These are phyloP conservation scores for Tachycineta bicolor DNA, from an alignment of 2,113 vertebrate species.

Conservation along the genomic window DNA sequence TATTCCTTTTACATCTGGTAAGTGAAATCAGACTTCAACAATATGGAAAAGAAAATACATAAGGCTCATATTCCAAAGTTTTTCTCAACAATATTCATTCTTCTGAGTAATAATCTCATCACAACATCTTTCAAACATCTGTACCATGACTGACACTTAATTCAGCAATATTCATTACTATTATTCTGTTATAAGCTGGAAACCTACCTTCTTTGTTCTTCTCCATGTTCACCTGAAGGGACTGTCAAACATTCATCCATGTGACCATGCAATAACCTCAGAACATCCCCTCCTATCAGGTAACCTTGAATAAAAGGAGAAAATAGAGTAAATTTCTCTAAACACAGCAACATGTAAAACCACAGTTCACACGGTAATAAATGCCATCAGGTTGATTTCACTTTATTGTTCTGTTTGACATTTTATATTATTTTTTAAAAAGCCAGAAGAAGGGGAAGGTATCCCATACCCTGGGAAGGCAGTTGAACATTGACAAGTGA, in stretches of 20 bases:
- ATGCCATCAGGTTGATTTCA: not conserved
- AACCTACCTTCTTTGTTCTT: slow-evolving; percentile 91
- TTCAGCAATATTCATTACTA: not conserved
- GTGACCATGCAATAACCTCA: slow-evolving; percentile 92
- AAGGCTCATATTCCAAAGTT: not conserved
- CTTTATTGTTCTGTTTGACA: not conserved
- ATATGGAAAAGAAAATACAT: not conserved
- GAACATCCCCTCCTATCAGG: slow-evolving; percentile 93
- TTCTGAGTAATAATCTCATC: not conserved
- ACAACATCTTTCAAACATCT: not conserved
- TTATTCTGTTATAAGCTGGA: not conserved
- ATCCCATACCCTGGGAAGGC: not conserved
- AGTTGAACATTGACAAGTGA: not conserved
- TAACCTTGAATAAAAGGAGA: slow-evolving; percentile 79
- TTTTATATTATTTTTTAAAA: not conserved
- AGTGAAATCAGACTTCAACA: not conserved
- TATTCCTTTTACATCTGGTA: not conserved
- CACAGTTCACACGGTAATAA: not conserved
- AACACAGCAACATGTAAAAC: rapidly evolving
- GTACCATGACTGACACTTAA: not conserved
- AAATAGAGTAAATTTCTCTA: not conserved
- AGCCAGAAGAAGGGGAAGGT: not conserved
- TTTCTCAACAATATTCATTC: not conserved
- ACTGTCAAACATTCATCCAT: slow-evolving; percentile 98
- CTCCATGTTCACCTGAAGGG: slow-evolving; percentile 90